phyloP scores from a whole-genome alignment of 2,888 invertebrate species.

The Athetis lepigone region DNA sequence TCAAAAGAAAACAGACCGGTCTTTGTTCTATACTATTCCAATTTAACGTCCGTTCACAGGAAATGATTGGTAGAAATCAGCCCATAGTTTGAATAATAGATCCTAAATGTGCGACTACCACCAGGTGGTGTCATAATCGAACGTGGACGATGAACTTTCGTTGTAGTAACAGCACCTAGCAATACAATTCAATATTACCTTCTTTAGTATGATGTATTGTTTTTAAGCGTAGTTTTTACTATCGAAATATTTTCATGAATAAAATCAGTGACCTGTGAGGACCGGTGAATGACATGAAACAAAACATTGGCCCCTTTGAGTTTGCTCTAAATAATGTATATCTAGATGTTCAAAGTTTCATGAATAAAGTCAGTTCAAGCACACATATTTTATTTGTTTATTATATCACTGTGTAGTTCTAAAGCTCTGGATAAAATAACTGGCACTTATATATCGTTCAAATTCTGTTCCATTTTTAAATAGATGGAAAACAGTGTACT shows the following conservation, averaged over 20 bases:
- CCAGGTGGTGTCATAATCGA: slow-evolving; percentile 1
- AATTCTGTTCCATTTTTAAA: too few relatives aligned
- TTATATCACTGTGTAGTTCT: too few relatives aligned
- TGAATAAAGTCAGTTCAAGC: too few relatives aligned
- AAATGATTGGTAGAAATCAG: slow-evolving; percentile 25
- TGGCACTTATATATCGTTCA: too few relatives aligned
- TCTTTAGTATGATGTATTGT: background rate
- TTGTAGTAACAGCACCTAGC: background rate
- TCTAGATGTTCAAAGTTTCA: too few relatives aligned
- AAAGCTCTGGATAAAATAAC: too few relatives aligned
- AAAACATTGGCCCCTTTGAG: slow-evolving; percentile 13
- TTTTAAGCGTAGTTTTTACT: background rate
- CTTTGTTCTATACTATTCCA: slow-evolving; percentile 17
- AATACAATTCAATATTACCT: background rate
- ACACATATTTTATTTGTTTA: too few relatives aligned
- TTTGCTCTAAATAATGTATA: too few relatives aligned
- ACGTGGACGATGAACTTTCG: slow-evolving; percentile 3
- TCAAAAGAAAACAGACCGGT: slow-evolving; percentile 19
- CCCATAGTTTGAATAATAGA: slow-evolving; percentile 31
- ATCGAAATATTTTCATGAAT: background rate
- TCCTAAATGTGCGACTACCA: slow-evolving; percentile 14
- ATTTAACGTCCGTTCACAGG: slow-evolving; percentile 10
- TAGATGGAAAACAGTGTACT: too few relatives aligned
- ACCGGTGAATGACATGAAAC: background rate
- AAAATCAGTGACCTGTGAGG: background rate